phyloP scores from a whole-genome alignment of 2,113 vertebrate genomes.

The Clarias magur region DNA sequence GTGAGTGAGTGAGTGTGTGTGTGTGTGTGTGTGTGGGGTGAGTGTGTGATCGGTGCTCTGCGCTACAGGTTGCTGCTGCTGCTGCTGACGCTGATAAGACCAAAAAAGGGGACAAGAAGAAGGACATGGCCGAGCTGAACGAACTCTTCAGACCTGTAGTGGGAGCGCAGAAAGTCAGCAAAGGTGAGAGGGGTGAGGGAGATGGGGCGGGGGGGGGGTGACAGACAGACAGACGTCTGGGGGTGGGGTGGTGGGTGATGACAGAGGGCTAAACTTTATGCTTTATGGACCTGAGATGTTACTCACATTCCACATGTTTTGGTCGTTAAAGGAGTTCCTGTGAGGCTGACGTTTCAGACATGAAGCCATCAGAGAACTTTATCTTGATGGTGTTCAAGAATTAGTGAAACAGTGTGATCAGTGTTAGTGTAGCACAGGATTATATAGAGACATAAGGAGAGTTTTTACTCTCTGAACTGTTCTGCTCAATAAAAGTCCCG shows the following conservation, averaged over 20 bases:
- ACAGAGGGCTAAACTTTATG: not conserved
- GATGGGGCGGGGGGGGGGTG: not conserved
- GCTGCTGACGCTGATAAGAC: conserved; percentile 78
- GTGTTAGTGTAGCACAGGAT: too few species aligned
- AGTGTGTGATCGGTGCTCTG: not conserved
- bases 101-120: conserved; percentile 93
- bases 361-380: too few species aligned
- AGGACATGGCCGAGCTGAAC: conserved; percentile 92
- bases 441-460: too few species aligned
- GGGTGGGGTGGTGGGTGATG: not conserved
- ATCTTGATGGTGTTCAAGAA: too few species aligned
- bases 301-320: too few species aligned
- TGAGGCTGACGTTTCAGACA: too few species aligned
- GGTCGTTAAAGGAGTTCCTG: too few species aligned
- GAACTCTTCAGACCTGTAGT: conserved; percentile 97
- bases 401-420: too few species aligned
- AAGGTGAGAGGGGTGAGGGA: conserved; percentile 86
- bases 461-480: too few species aligned
- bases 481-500: too few species aligned
- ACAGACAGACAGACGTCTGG: not conserved
- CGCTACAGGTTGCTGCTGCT: conserved; percentile 73
- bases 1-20: not conserved
- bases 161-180: conserved; percentile 93
- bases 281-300: too few species aligned
- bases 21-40: not conserved